phyloP scores from a whole-genome alignment of 2,888 invertebrate genomes.

The Xestia rhomboidea region DNA sequence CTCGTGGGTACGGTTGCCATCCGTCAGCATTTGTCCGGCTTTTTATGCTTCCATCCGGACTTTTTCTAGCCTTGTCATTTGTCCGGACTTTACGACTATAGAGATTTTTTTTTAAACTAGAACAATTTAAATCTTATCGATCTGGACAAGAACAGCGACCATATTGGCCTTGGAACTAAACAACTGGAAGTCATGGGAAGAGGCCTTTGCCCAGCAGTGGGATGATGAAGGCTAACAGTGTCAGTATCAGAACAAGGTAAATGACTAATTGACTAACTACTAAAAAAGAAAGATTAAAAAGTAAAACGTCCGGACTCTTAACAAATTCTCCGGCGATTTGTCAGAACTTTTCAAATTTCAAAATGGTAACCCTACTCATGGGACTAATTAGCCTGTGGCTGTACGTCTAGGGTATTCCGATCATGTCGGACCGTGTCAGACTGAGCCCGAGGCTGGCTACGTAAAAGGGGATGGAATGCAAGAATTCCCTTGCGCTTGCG shows the following conservation, averaged over 20 bases:
- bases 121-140: no score
- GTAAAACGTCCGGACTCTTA: not conserved
- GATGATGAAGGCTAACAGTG: no score
- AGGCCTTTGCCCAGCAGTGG: no score
- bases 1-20: constrained; percentile 29
- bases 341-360: not conserved
- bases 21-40: not conserved
- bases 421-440: constrained; percentile 63
- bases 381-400: constrained; percentile 64
- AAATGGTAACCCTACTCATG: constrained; percentile 27
- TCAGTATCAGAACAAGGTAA: not conserved
- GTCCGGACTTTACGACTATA: not conserved
- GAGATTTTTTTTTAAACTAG: not conserved
- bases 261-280: not conserved
- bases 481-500: constrained; percentile 60
- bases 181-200: no score
- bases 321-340: not conserved
- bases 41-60: not conserved
- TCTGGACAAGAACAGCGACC: no score
- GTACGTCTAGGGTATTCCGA: constrained; percentile 49
- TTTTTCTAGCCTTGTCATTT: not conserved
- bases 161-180: no score
- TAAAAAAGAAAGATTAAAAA: not conserved
- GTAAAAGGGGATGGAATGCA: constrained; percentile 71
- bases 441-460: constrained; percentile 65